These are phyloP conservation scores for Gymnodraco acuticeps DNA, from an alignment of 2,797 vertebrate genomes.

Conservation along the genomic window DNA sequence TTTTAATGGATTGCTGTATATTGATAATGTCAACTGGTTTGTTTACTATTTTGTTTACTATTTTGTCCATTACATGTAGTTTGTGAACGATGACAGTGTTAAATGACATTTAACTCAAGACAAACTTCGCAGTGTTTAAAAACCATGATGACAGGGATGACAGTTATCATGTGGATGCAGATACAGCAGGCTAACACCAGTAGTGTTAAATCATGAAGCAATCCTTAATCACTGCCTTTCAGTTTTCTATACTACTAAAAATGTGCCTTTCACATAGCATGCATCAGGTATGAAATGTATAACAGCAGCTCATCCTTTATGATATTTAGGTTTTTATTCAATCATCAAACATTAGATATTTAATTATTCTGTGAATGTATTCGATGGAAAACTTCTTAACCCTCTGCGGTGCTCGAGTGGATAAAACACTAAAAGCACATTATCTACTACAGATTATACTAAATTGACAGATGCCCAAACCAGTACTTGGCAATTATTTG, in stretches of 20 bases:
- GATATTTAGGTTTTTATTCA: too few species aligned
- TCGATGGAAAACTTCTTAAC: not conserved
- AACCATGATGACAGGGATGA: slow-evolving; percentile 16
- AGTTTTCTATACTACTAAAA: not conserved
- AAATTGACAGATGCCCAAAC: too few species aligned
- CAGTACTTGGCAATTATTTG: not conserved
- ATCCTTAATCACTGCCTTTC: not conserved
- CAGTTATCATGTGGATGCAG: slow-evolving; percentile 2
- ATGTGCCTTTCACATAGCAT: not conserved
- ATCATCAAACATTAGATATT: not conserved
- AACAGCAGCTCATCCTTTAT: not conserved
- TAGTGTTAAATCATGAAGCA: slow-evolving; percentile 1
- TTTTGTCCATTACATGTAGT: not conserved
- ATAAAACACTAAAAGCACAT: not conserved
- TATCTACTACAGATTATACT: too few species aligned
- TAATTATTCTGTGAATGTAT: not conserved
- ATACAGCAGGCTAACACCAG: slow-evolving; percentile 27
- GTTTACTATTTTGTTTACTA: not conserved
- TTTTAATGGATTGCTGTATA: not conserved
- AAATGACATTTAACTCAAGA: slow-evolving; percentile 8
- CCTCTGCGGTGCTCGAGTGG: not conserved
- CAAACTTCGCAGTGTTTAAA: slow-evolving; percentile 18
- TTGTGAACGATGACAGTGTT: not conserved
- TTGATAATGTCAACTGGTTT: not conserved
- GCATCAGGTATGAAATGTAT: not conserved